Conservation (phyloP, 2,797 vertebrate species). For the Scleropages formosus region DNA sequence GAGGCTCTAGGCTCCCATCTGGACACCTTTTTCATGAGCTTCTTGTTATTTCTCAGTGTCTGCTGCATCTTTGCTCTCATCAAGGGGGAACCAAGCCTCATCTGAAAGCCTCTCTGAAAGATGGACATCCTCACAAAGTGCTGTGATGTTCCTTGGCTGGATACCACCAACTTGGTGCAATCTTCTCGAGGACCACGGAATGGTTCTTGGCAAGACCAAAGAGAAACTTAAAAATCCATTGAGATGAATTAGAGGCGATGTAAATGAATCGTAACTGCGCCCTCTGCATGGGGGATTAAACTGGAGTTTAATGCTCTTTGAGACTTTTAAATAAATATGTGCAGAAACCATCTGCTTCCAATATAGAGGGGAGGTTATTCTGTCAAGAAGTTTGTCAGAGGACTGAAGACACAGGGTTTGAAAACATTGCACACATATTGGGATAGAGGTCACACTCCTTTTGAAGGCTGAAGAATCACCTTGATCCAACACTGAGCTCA, state of each 20-base stretch:
- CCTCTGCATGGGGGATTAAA: conserved; percentile 24
- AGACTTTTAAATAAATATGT: conserved; percentile 38
- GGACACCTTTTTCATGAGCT: not conserved
- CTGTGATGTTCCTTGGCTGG: not conserved
- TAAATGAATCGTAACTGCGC: conserved; percentile 32
- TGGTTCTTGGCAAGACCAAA: conserved; percentile 53
- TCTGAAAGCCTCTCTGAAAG: conserved; percentile 47
- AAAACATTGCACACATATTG: not conserved
- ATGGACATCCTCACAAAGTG: conserved; percentile 34
- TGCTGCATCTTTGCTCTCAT: conserved; percentile 21
- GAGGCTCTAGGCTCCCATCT: not conserved
- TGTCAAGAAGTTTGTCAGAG: conserved; percentile 7
- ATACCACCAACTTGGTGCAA: conserved; percentile 26
- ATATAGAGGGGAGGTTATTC: conserved; percentile 14
- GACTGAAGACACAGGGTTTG: not conserved
- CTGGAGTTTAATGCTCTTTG: conserved; percentile 29
- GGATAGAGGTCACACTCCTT: not conserved
- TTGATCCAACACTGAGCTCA: too few species aligned
- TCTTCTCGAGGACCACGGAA: conserved; percentile 32
- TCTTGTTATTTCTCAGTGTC: not conserved
- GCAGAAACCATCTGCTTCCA: conserved; percentile 39
- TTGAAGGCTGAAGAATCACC: not conserved
- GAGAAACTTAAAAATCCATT: conserved; percentile 39
- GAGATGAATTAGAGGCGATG: conserved; percentile 43
- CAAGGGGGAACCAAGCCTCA: conserved; percentile 39